phyloP scores from a whole-genome alignment of 2,888 invertebrate species.

The Antheraea assamensis region DNA sequence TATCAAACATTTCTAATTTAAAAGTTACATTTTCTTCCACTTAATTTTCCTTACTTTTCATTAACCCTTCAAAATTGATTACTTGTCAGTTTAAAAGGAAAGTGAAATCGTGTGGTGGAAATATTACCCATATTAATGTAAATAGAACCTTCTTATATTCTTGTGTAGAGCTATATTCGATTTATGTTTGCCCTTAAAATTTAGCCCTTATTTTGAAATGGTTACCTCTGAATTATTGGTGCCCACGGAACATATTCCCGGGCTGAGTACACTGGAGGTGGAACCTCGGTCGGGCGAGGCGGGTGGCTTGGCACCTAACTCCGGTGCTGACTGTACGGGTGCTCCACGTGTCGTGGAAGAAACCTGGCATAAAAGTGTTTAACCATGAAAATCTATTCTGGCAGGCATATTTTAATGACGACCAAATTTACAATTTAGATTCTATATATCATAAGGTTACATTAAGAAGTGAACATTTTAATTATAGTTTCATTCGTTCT shows the following conservation, averaged over 20 bases:
- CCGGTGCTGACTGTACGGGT: conserved; percentile 67
- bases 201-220: background rate
- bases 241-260: conserved; percentile 89
- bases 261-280: conserved; percentile 82
- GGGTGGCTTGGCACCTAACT: conserved; percentile 71
- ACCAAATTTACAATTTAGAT: background rate
- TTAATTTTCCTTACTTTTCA: background rate
- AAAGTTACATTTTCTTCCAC: background rate
- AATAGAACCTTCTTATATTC: background rate
- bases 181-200: background rate
- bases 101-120: no score
- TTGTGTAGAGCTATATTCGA: background rate
- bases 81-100: no score
- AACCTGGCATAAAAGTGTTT: conserved; percentile 39
- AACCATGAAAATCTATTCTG: background rate
- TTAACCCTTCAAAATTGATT: no score
- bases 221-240: conserved; percentile 91
- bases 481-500: no score
- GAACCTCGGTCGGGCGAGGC: conserved; percentile 72
- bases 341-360: conserved; percentile 46
- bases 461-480: no score
- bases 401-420: background rate
- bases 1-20: background rate
- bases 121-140: background rate
- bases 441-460: no score